Conservation (phyloP, 2,888 invertebrate species). For the Hyposoter dolosus region DNA sequence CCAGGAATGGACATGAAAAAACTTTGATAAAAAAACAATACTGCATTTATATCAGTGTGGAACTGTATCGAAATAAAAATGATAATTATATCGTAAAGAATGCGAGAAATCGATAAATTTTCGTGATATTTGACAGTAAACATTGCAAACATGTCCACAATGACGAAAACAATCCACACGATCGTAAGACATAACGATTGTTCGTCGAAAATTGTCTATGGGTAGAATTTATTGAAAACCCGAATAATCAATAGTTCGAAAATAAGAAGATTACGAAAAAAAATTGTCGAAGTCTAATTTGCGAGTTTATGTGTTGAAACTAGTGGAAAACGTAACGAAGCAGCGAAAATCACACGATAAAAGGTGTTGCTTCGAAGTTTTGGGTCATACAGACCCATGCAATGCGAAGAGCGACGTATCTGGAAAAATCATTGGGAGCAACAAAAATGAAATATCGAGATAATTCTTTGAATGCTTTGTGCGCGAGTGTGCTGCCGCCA, state of each 20-base stretch:
- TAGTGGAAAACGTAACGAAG: not conserved
- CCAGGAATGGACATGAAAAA: not conserved
- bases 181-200: not conserved
- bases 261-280: slow-evolving; percentile 3
- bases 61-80: not conserved
- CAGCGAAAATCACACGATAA: not conserved
- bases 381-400: not conserved
- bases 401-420: not conserved
- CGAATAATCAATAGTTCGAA: slow-evolving; percentile 2
- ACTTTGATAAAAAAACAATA: not conserved
- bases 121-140: not conserved
- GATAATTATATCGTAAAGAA: not conserved
- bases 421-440: not conserved
- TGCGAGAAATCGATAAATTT: not conserved
- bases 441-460: slow-evolving; percentile 68
- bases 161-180: not conserved
- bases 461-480: slow-evolving; percentile 78
- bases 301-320: not conserved
- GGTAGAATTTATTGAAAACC: not conserved
- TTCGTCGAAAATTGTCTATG: not conserved
- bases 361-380: not conserved
- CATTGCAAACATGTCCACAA: not conserved
- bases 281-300: not conserved
- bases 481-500: slow-evolving; percentile 80
- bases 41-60: not conserved